These are phyloP conservation scores for Pithys albifrons DNA, from an alignment of 2,113 vertebrate species.

Conservation along the genomic window DNA sequence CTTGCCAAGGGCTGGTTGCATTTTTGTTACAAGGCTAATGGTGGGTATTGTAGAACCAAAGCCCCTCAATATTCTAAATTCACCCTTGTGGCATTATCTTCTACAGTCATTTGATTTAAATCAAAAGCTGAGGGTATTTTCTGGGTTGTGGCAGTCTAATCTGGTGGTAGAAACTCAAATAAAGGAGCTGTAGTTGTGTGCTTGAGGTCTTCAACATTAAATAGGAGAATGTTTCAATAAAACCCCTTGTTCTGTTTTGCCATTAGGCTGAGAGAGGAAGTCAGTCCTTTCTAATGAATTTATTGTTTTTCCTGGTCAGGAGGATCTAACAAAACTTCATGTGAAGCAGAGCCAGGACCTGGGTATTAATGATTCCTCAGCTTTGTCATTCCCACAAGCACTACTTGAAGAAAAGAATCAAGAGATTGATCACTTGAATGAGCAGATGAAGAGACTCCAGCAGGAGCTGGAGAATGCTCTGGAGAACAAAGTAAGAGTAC, in stretches of 20 bases:
- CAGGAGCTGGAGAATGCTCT: slow-evolving; percentile 48
- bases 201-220: background rate
- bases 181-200: background rate
- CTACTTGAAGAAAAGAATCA: slow-evolving; percentile 87
- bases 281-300: background rate
- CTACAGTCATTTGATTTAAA: background rate
- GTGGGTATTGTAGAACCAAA: background rate
- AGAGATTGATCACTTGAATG: slow-evolving; percentile 83
- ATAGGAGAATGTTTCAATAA: background rate
- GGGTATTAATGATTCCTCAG: background rate
- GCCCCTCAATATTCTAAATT: fast-evolving
- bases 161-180: background rate
- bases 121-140: background rate
- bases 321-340: slow-evolving; percentile 28
- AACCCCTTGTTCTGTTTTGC: background rate
- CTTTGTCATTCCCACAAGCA: slow-evolving; percentile 74
- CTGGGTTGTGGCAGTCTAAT: background rate
- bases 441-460: slow-evolving; percentile 78
- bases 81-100: background rate
- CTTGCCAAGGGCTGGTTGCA: background rate
- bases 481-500: slow-evolving; percentile 71
- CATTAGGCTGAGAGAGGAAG: background rate
- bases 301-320: slow-evolving; percentile 9
- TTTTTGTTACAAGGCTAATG: background rate
- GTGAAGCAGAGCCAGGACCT: background rate